A percentile compares a stretch with the other conserved stretches of the same genome.
Evolutionary conservation across 2,797 vertebrate species (phyloP).

Genomic region (Sebastolobus alascanus): DNA sequence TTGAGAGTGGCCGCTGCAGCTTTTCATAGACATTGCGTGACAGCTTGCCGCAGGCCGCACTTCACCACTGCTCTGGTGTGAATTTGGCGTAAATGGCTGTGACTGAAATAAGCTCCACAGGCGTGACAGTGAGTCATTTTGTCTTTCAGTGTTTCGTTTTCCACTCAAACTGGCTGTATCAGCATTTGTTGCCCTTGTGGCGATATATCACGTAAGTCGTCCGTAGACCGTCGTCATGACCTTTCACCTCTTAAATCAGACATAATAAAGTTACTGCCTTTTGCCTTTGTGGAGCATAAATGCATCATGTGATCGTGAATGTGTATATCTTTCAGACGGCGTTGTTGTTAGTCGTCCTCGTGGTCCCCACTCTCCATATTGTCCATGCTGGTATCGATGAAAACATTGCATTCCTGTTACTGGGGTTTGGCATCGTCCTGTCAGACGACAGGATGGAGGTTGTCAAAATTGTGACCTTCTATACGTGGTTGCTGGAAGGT

Average conservation of each 20-base stretch:
- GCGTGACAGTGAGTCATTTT: background rate
- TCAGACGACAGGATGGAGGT: slow-evolving; percentile 91
- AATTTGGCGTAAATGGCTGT: background rate
- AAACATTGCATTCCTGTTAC: slow-evolving; percentile 90
- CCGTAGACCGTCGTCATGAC: background rate
- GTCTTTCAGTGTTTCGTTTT: slow-evolving; percentile 88
- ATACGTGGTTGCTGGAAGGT: slow-evolving; percentile 95
- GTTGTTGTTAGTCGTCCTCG: slow-evolving; percentile 87
- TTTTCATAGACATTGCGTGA: too few species aligned
- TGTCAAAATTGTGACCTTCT: slow-evolving; percentile 88
- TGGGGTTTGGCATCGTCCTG: slow-evolving; percentile 91
- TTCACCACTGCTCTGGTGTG: too few species aligned
- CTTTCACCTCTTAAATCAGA: background rate
- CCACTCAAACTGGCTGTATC: slow-evolving; percentile 90
- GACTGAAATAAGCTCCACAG: background rate
- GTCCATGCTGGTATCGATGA: slow-evolving; percentile 89
- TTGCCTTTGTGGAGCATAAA: background rate
- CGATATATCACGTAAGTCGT: slow-evolving; percentile 91
- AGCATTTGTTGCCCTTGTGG: slow-evolving; percentile 83
- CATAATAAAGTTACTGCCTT: background rate
- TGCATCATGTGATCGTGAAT: background rate
- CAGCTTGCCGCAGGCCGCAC: too few species aligned
- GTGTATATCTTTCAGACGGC: slow-evolving; percentile 83
- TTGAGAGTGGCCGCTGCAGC: too few species aligned
- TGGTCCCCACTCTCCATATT: slow-evolving; percentile 91